These are phyloP conservation scores for Chelmon rostratus DNA, from an alignment of 2,797 vertebrate genomes.

Conservation along the genomic window DNA sequence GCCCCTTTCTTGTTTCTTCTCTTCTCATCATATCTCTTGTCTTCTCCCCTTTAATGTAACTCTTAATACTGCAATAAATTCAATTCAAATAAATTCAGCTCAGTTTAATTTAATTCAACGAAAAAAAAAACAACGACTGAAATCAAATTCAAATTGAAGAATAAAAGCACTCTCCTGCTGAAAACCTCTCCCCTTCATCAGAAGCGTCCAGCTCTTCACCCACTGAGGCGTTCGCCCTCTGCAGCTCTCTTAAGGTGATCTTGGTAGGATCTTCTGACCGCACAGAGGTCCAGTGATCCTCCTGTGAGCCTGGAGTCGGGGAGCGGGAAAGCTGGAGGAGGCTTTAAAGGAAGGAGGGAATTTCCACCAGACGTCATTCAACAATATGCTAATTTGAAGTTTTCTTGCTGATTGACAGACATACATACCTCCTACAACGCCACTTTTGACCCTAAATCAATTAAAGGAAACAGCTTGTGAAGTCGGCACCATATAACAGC, in stretches of 20 bases:
- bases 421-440: background rate
- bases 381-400: background rate
- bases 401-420: background rate
- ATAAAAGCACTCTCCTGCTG: too few species aligned
- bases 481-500: too few species aligned
- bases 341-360: background rate
- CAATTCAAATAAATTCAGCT: background rate
- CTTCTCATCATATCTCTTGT: background rate
- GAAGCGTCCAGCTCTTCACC: too few species aligned
- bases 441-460: background rate
- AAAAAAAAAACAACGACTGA: too few species aligned
- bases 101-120: too few species aligned
- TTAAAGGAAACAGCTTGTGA: background rate
- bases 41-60: background rate
- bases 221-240: too few species aligned
- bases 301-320: too few species aligned
- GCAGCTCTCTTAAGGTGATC: too few species aligned
- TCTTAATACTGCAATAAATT: background rate
- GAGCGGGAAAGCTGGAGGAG: background rate
- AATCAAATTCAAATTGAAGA: too few species aligned
- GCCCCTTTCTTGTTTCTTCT: background rate
- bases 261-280: too few species aligned
- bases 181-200: too few species aligned
- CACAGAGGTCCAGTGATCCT: too few species aligned
- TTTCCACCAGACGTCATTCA: background rate